Percentiles rank a stretch among this genome's conserved stretches.
Conservation (phyloP, 92 coral and sea anemone species). For the Ricordea florida region DNA sequence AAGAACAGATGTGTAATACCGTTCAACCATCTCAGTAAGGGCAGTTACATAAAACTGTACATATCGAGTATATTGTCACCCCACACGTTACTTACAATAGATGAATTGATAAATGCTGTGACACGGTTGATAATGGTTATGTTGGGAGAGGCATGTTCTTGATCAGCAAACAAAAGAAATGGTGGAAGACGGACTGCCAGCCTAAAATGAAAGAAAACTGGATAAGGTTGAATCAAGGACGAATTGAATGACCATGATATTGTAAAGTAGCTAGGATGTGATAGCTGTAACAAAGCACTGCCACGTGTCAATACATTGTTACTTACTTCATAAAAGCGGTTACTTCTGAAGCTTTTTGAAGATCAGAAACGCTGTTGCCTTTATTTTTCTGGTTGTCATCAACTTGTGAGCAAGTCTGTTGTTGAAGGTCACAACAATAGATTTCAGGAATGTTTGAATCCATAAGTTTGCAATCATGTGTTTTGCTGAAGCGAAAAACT, state of each 20-base stretch:
- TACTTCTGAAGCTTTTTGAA: not conserved
- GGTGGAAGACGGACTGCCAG: constrained; percentile 47
- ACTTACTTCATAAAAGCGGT: constrained; percentile 34
- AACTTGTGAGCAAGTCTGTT: not conserved
- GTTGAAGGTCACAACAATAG: not conserved
- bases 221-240: not conserved
- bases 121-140: not conserved
- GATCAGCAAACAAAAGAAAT: constrained; percentile 51
- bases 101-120: constrained; percentile 17
- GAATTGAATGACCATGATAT: no score
- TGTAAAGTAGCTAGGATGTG: no score
- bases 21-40: no score
- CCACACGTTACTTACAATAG: constrained; percentile 54
- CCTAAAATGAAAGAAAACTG: constrained; percentile 19
- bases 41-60: no score
- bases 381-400: not conserved
- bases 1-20: no score
- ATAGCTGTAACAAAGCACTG: not conserved
- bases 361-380: not conserved
- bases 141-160: not conserved
- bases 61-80: no score
- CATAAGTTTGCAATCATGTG: no score
- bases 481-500: no score
- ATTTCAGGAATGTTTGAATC: not conserved
- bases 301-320: not conserved